Conservation (phyloP, 1,140 invertebrate genomes). For the Meloidogyne hapla region DNA sequence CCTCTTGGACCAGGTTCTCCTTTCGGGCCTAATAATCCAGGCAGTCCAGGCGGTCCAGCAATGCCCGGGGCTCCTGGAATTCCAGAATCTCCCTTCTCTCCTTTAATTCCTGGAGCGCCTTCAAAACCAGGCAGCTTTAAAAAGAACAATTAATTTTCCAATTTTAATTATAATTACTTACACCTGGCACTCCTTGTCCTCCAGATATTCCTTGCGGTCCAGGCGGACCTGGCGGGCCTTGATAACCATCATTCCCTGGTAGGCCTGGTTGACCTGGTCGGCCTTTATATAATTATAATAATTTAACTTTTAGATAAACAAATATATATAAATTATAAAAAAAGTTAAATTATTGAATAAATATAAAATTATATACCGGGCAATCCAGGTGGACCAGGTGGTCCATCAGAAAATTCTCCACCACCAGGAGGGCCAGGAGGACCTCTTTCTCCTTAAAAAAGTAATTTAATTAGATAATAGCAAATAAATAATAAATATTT, state of each 20-base stretch:
- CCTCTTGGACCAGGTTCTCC: slow-evolving; percentile 52
- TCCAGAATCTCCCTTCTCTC: slow-evolving; percentile 56
- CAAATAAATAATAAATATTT: slow-evolving; percentile 3
- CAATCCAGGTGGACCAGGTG: slow-evolving; percentile 59
- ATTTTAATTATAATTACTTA: background rate
- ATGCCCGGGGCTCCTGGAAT: slow-evolving; percentile 54
- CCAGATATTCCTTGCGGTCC: slow-evolving; percentile 56
- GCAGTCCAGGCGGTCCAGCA: slow-evolving; percentile 50
- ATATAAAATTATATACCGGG: slow-evolving; percentile 44
- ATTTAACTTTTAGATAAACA: background rate
- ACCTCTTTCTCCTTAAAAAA: slow-evolving; percentile 50
- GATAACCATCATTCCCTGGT: slow-evolving; percentile 54
- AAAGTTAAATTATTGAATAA: too few species aligned
- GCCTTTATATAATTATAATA: slow-evolving; percentile 24
- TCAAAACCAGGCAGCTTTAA: slow-evolving; percentile 57
- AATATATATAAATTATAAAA: too few species aligned
- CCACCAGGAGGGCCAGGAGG: slow-evolving; percentile 63
- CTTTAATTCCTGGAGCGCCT: slow-evolving; percentile 56
- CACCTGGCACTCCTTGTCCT: slow-evolving; percentile 6
- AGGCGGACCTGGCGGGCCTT: slow-evolving; percentile 54
- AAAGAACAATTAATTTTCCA: slow-evolving; percentile 41
- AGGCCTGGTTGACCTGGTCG: slow-evolving; percentile 51
- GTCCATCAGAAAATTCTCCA: slow-evolving; percentile 61
- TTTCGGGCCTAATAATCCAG: slow-evolving; percentile 55
- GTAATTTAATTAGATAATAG: slow-evolving; percentile 37